Percentiles rank a stretch among this genome's conserved stretches.
Conservation (phyloP, 1,140 invertebrate species). For the Oryctes rhinoceros region DNA sequence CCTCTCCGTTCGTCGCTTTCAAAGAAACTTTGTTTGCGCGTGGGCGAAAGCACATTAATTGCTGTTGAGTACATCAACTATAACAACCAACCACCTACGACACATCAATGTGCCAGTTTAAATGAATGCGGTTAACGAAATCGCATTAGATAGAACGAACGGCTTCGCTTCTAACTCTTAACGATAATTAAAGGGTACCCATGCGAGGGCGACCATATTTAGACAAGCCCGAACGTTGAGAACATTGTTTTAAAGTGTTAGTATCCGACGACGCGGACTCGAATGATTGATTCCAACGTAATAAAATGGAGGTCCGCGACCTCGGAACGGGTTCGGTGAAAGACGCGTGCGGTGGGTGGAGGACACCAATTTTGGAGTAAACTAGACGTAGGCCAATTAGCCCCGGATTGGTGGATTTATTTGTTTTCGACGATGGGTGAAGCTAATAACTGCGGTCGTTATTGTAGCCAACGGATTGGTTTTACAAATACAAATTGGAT, state of each 20-base stretch:
- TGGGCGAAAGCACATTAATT: constrained; percentile 7
- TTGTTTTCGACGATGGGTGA: background rate
- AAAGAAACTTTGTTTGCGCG: background rate
- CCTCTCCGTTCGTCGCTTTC: too few relatives aligned
- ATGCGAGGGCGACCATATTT: constrained; percentile 3
- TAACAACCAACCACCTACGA: constrained; percentile 5
- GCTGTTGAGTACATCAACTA: background rate
- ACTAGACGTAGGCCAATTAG: background rate
- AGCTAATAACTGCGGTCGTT: background rate
- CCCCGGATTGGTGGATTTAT: background rate
- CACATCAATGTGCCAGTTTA: constrained; percentile 12
- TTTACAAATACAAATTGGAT: background rate
- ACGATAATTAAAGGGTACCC: background rate
- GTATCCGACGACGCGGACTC: background rate
- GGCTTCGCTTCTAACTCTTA: background rate
- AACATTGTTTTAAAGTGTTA: constrained; percentile 19
- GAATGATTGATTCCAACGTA: background rate
- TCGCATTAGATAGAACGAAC: background rate
- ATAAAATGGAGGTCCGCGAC: constrained; percentile 6
- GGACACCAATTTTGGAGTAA: background rate
- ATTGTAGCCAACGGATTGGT: background rate
- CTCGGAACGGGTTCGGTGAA: background rate
- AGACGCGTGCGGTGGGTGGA: constrained; percentile 12
- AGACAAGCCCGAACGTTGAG: background rate
- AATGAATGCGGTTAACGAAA: background rate